Conservation (phyloP, 2,888 invertebrate genomes). For the Heliothis peltigera region DNA sequence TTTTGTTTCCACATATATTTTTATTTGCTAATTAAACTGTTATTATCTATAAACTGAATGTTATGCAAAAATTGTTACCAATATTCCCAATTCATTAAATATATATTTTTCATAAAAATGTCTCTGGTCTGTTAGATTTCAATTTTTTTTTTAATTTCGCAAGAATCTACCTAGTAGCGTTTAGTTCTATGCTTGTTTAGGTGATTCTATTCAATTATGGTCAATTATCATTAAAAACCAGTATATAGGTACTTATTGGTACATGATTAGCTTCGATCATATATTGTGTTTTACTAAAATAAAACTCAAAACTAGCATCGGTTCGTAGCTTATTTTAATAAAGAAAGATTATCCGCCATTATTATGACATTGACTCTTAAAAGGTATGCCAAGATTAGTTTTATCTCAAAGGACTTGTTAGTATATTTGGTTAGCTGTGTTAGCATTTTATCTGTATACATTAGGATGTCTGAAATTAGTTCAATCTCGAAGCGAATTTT, state of each 20-base stretch:
- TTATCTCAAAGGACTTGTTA: too few species aligned
- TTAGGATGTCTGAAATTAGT: background rate
- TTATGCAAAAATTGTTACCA: background rate
- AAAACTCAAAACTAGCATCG: too few species aligned
- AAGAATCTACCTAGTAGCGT: too few species aligned
- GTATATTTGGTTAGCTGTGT: background rate
- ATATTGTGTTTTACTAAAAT: too few species aligned
- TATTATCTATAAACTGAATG: background rate
- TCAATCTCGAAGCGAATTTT: too few species aligned
- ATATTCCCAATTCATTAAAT: background rate
- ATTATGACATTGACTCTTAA: too few species aligned
- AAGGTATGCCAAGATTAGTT: too few species aligned
- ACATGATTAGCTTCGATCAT: background rate
- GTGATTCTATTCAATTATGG: background rate
- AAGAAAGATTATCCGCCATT: too few species aligned
- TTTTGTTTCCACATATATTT: slow-evolving; percentile 1
- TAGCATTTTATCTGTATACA: background rate
- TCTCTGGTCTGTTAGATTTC: too few species aligned
- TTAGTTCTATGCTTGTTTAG: background rate
- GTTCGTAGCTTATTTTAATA: too few species aligned
- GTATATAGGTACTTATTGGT: background rate
- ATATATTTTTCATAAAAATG: background rate
- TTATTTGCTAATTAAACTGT: background rate
- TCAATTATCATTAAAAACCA: background rate
- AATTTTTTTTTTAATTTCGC: too few species aligned